Evolutionary conservation across 1,140 invertebrate genomes (phyloP), one percentile per base, ranked within the genome.

Genomic region (Rhopalosiphum maidis): DNA sequence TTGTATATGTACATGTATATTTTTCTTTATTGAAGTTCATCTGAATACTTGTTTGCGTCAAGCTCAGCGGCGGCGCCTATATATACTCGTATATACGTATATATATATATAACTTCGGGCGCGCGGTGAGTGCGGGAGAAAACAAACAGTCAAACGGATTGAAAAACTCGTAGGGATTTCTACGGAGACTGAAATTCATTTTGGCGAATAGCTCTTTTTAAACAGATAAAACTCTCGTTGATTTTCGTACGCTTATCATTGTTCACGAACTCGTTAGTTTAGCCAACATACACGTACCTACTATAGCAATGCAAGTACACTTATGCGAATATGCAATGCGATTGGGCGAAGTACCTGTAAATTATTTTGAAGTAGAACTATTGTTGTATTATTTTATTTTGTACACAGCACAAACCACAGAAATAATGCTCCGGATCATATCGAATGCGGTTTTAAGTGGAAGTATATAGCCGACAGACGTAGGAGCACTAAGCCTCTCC

Each of bases 191-290:
- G 4, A 77, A 77, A 77, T 77, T 77, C 15, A n/a, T n/a, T 77
- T 77, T 77, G 60, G 60, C 60, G 60, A 77, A 77, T n/a, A 77
- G 60, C 60, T 77, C 30, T 77, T 77, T 77, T 77, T 77, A 77
- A 77, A 68, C 60, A n/a, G 30, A 68, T 68, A 68, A 68, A 68
- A 77, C 15, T n/a, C 60, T n/a, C 60, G 60, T 77, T n/a, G 60
- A 77, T 77, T 77, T 77, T n/a, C 4, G n/a, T n/a, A 60, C 55
- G 55, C 2, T 60, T 60, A 60, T 60, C 22, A 30, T 60, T 60
- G 60, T 68, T 68, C 11, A 1, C 60, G 11, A 0, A 21, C 30
- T 68, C 60, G 60, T 77, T 6, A 15, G n/a, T 68, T 60, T 21
- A 51, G 22, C 25, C 55, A 25, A 25, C 30, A 1, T 18, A 6